Conservation (phyloP, 2,797 vertebrate species). For the Anguilla obscura region DNA sequence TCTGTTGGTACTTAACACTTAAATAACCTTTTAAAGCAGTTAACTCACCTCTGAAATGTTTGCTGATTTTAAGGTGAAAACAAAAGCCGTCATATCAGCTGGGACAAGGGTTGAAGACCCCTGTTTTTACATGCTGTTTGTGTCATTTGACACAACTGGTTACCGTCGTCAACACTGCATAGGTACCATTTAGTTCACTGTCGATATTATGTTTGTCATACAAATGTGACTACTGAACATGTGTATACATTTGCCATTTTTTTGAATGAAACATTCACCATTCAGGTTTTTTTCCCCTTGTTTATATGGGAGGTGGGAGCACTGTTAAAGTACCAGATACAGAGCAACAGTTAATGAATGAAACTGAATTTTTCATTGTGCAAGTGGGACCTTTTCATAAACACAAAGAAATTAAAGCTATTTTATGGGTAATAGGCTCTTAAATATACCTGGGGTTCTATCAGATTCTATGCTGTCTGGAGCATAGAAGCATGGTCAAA, state of each 20-base stretch:
- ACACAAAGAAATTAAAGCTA: constrained; percentile 51
- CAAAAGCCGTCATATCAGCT: neutral
- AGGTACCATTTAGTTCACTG: neutral
- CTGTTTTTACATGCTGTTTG: neutral
- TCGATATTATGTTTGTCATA: neutral
- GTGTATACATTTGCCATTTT: neutral
- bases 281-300: neutral
- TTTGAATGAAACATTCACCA: no score
- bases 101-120: neutral
- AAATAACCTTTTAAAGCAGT: no score
- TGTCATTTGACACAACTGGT: neutral
- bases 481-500: constrained; percentile 45
- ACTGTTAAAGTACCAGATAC: neutral
- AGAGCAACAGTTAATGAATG: constrained; percentile 42
- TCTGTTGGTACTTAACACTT: neutral
- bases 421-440: constrained; percentile 59
- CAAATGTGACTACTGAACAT: neutral
- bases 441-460: constrained; percentile 58
- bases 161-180: neutral
- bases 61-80: neutral
- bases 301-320: neutral
- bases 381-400: constrained; percentile 50
- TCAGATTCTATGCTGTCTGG: constrained; percentile 46
- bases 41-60: no score
- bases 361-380: constrained; percentile 35